Percentiles rank a stretch among this genome's conserved stretches.
Evolutionary conservation across 2,113 vertebrate genomes (phyloP).

Genomic region (Osmerus eperlanus): DNA sequence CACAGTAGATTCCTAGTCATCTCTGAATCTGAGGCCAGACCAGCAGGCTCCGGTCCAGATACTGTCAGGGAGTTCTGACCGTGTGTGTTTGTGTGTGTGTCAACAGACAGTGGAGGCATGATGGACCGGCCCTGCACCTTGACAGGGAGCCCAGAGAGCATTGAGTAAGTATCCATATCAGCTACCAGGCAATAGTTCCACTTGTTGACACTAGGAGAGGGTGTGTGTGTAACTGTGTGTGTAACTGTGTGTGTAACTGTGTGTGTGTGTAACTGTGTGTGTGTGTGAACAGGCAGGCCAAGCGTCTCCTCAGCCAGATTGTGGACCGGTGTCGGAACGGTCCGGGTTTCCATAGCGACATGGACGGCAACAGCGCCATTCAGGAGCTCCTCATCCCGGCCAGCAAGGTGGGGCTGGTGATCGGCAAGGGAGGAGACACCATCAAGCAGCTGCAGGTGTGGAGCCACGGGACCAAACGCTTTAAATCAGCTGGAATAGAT

Average conservation of each 20-base stretch:
- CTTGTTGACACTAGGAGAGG: slow-evolving; percentile 1
- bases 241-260: background rate
- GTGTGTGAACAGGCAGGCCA: slow-evolving; percentile 82
- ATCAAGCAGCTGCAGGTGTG: slow-evolving; percentile 96
- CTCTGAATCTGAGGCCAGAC: too few species aligned
- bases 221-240: too few species aligned
- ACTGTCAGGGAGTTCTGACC: background rate
- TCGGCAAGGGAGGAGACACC: slow-evolving; percentile 97
- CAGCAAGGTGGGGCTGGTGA: slow-evolving; percentile 97
- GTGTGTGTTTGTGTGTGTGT: background rate
- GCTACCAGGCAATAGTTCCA: slow-evolving; percentile 29
- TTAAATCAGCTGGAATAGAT: background rate
- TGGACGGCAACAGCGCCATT: slow-evolving; percentile 86
- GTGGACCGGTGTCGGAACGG: slow-evolving; percentile 97
- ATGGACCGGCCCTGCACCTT: slow-evolving; percentile 94
- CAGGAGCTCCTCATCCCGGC: slow-evolving; percentile 97
- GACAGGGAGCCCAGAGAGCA: slow-evolving; percentile 93
- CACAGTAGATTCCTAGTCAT: too few species aligned
- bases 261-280: too few species aligned
- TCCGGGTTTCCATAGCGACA: slow-evolving; percentile 88
- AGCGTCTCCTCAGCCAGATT: slow-evolving; percentile 92
- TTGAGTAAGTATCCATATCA: slow-evolving; percentile 83
- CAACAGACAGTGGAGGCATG: slow-evolving; percentile 94
- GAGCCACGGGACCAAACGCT: background rate
- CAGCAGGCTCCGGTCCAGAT: background rate